phyloP scores from a whole-genome alignment of 1,140 invertebrate species.

The Gonatopus flavifemur region DNA sequence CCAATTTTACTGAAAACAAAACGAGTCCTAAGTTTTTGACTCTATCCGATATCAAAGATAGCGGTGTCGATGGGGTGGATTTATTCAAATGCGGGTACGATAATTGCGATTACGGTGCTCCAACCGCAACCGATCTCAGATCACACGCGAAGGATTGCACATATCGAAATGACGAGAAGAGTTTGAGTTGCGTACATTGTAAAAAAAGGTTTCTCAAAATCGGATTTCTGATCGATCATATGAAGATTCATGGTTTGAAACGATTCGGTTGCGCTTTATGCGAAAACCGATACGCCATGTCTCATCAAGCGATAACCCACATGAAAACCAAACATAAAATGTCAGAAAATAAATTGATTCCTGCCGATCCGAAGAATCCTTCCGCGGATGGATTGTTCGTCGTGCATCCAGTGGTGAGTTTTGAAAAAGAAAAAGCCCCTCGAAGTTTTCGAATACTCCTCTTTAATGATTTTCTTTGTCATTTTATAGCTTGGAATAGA shows the following conservation, averaged over 20 bases:
- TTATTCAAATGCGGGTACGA: conserved; percentile 60
- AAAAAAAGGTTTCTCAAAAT: conserved; percentile 48
- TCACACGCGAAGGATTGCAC: conserved; percentile 57
- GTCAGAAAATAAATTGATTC: conserved; percentile 48
- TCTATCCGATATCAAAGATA: conserved; percentile 48
- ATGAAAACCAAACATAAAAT: conserved; percentile 62
- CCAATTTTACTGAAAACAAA: conserved; percentile 3
- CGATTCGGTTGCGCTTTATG: conserved; percentile 61
- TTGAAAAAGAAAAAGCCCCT: not conserved
- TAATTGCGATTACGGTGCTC: conserved; percentile 40
- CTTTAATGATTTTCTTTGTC: not conserved
- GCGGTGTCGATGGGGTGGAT: conserved; percentile 45
- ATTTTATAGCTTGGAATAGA: not conserved
- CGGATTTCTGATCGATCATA: conserved; percentile 52
- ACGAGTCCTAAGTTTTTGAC: conserved; percentile 25
- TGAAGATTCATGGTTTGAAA: conserved; percentile 58
- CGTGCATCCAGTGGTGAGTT: conserved; percentile 52
- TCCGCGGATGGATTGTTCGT: conserved; percentile 61
- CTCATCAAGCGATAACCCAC: conserved; percentile 56
- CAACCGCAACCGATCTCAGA: conserved; percentile 44
- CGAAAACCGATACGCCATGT: conserved; percentile 49
- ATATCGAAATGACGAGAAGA: conserved; percentile 21
- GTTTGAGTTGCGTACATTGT: conserved; percentile 59
- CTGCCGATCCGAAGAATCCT: conserved; percentile 58
- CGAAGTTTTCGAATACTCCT: not conserved